phyloP scores from a whole-genome alignment of 2,113 vertebrate species.

The Oncorhynchus nerka region DNA sequence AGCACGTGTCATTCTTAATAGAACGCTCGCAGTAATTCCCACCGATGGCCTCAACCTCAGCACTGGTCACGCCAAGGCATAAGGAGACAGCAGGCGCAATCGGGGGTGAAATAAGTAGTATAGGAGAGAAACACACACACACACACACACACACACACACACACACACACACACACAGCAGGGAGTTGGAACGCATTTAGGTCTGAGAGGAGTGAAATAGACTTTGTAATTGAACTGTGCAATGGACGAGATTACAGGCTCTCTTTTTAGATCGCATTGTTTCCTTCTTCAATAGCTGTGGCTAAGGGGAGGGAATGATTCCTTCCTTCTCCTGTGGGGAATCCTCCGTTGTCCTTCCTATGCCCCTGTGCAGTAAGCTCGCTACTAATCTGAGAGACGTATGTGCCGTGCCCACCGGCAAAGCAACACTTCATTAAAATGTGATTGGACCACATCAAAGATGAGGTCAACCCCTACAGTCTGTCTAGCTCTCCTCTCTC shows the following conservation, averaged over 20 bases:
- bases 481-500: too few relatives aligned
- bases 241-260: constrained; percentile 31
- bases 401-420: constrained; percentile 17
- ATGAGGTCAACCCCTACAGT: neutral
- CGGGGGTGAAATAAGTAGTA: too few relatives aligned
- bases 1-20: neutral
- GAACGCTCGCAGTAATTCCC: neutral
- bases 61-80: too few relatives aligned
- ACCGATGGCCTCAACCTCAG: too few relatives aligned
- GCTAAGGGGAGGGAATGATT: constrained; percentile 13
- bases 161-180: too few relatives aligned
- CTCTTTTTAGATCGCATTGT: constrained; percentile 24
- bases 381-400: constrained; percentile 29
- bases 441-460: constrained; percentile 37
- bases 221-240: neutral
- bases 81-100: too few relatives aligned
- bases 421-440: constrained; percentile 44
- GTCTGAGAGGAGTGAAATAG: too few relatives aligned
- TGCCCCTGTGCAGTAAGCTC: constrained; percentile 21
- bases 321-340: constrained; percentile 5
- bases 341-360: constrained; percentile 13
- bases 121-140: too few relatives aligned
- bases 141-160: too few relatives aligned
- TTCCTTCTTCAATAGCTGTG: constrained; percentile 12
- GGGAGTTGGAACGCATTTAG: neutral